These are phyloP conservation scores for Zaprionus ornatus DNA, from an alignment of 1,140 invertebrate genomes.

Conservation along the genomic window DNA sequence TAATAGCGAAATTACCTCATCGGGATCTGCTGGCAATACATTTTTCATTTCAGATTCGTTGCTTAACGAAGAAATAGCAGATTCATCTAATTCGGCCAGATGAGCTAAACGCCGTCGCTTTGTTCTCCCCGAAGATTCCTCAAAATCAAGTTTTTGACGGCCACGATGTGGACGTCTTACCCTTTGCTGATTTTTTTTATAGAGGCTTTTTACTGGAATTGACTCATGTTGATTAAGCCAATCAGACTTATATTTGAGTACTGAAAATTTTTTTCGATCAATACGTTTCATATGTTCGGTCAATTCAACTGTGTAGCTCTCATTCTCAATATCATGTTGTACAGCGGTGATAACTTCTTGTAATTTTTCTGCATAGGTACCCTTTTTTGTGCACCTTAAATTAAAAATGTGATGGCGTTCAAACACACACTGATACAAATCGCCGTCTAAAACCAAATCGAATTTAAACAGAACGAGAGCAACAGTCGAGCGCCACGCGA, in stretches of 20 bases:
- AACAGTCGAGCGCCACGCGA: too few species aligned
- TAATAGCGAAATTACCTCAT: constrained; percentile 2
- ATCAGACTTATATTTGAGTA: constrained; percentile 26
- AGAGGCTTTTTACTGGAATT: constrained; percentile 14
- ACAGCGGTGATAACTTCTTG: constrained; percentile 13
- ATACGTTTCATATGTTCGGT: constrained; percentile 19
- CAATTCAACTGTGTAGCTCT: constrained; percentile 12
- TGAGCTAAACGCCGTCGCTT: not conserved
- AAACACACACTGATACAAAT: too few species aligned
- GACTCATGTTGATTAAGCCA: constrained; percentile 29
- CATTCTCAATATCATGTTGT: too few species aligned
- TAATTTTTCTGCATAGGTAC: constrained; percentile 18
- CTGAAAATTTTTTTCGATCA: constrained; percentile 22
- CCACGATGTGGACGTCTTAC: constrained; percentile 13
- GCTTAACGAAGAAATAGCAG: not conserved
- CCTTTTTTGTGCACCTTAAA: too few species aligned
- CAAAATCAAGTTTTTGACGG: constrained; percentile 34
- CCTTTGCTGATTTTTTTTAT: constrained; percentile 1
- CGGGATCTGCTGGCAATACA: not conserved
- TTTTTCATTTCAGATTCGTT: not conserved
- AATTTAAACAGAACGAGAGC: too few species aligned
- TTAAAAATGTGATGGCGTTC: too few species aligned
- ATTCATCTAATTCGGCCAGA: not conserved
- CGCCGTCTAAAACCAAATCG: too few species aligned
- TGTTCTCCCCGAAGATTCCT: too few species aligned